Evolutionary conservation across 2,797 vertebrate species (phyloP).

Genomic region (Aeoliscus strigatus): DNA sequence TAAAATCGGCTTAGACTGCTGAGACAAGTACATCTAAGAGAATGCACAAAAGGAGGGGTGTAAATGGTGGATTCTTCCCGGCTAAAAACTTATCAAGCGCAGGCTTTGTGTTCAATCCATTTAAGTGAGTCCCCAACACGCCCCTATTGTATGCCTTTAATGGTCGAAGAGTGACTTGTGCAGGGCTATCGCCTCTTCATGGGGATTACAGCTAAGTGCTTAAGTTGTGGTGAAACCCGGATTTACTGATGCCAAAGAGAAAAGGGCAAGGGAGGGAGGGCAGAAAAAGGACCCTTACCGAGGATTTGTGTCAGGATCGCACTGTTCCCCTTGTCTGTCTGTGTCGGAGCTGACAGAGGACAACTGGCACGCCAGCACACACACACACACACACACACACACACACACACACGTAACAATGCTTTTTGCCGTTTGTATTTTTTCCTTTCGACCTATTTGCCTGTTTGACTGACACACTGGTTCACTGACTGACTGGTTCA

Average conservation of each 20-base stretch:
- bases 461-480: no score
- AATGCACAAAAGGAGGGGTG: slow-evolving; percentile 72
- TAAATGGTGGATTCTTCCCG: slow-evolving; percentile 71
- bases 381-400: slow-evolving; percentile 12
- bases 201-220: slow-evolving; percentile 76
- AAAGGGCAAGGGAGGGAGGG: slow-evolving; percentile 55
- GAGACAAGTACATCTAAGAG: slow-evolving; percentile 74
- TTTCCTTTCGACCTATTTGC: slow-evolving; percentile 50
- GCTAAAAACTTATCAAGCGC: slow-evolving; percentile 72
- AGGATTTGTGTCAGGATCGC: slow-evolving; percentile 69
- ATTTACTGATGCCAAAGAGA: slow-evolving; percentile 74
- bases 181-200: slow-evolving; percentile 72
- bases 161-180: slow-evolving; percentile 73
- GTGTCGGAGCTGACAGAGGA: slow-evolving; percentile 51
- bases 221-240: slow-evolving; percentile 76
- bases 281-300: slow-evolving; percentile 69
- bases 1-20: slow-evolving; percentile 75
- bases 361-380: slow-evolving; percentile 35
- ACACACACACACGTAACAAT: no score
- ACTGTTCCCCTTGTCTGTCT: slow-evolving; percentile 59
- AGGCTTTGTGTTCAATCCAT: slow-evolving; percentile 72
- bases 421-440: slow-evolving; percentile 31
- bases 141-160: slow-evolving; percentile 75
- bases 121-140: slow-evolving; percentile 76
- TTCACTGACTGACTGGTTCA: no score